A percentile compares a stretch with the other conserved stretches of the same genome.
phyloP scores from a whole-genome alignment of 2,797 vertebrate species.

The Menidia menidia region DNA sequence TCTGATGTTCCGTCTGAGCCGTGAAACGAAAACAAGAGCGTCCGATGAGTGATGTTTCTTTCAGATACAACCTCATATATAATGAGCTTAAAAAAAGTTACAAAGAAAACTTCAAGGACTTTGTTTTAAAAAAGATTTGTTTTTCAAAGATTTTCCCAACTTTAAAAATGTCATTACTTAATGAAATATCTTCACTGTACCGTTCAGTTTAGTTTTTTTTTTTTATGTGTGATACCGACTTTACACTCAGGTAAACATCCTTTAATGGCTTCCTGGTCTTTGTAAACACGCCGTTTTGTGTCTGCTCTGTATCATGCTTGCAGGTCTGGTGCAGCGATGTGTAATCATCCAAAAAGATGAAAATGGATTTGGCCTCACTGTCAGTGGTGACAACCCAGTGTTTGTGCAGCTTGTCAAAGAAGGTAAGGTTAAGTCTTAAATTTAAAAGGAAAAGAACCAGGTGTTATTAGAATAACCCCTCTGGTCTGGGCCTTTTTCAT shows the following conservation, averaged over 20 bases:
- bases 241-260: slow-evolving; percentile 14
- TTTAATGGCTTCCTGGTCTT: slow-evolving; percentile 25
- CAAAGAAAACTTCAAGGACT: too few relatives aligned
- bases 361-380: slow-evolving; percentile 98
- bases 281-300: slow-evolving; percentile 51
- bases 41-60: background rate
- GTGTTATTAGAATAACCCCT: slow-evolving; percentile 12
- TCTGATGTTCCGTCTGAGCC: slow-evolving; percentile 28
- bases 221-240: slow-evolving; percentile 1
- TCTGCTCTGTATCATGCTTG: slow-evolving; percentile 51
- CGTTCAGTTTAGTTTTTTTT: slow-evolving; percentile 1
- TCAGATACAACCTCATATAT: background rate
- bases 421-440: slow-evolving; percentile 83
- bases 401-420: slow-evolving; percentile 99
- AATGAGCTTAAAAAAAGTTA: background rate
- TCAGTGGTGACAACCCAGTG: slow-evolving; percentile 99
- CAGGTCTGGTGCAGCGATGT: slow-evolving; percentile 98
- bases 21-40: too few relatives aligned
- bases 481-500: slow-evolving; percentile 10
- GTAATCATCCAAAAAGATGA: slow-evolving; percentile 99
- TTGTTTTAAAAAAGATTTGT: background rate
- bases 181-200: background rate
- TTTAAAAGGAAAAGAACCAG: slow-evolving; percentile 23
- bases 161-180: background rate
- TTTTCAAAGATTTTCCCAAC: too few relatives aligned